These are phyloP conservation scores for Anomalospiza imberbis DNA, from an alignment of 2,797 vertebrate species.

Conservation along the genomic window DNA sequence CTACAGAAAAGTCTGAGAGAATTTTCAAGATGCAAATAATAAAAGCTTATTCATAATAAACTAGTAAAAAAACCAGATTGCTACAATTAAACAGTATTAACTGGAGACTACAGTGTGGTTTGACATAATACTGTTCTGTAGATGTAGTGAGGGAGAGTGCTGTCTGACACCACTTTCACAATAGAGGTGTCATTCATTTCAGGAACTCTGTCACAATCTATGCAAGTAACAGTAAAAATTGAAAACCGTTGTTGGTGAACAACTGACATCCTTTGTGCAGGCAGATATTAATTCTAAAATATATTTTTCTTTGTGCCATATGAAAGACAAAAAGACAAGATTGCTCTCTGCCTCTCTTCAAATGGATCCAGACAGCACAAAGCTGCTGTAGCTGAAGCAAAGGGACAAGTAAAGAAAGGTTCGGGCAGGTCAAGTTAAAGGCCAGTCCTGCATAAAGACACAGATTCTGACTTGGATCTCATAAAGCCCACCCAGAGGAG, in stretches of 20 bases:
- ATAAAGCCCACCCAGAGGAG: neutral
- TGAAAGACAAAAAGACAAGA: neutral
- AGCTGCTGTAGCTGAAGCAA: neutral
- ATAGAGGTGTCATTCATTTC: neutral
- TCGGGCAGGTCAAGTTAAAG: neutral
- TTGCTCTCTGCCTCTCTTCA: neutral
- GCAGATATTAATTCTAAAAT: neutral
- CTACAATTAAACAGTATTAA: neutral
- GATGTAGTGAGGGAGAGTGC: neutral
- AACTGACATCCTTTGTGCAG: neutral
- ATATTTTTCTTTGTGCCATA: neutral
- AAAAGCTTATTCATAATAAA: neutral
- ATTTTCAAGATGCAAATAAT: neutral
- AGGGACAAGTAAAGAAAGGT: neutral
- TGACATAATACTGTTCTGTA: neutral
- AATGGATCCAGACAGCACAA: neutral
- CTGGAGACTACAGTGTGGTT: too few relatives aligned
- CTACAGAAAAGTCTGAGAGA: neutral
- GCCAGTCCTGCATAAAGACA: neutral
- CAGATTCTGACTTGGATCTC: neutral
- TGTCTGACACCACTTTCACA: neutral
- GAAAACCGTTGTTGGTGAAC: neutral
- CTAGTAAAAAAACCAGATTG: neutral
- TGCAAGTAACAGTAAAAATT: neutral
- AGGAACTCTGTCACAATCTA: neutral